These are phyloP conservation scores for Irena cyanogastra DNA, from an alignment of 2,113 vertebrate species.

Conservation along the genomic window DNA sequence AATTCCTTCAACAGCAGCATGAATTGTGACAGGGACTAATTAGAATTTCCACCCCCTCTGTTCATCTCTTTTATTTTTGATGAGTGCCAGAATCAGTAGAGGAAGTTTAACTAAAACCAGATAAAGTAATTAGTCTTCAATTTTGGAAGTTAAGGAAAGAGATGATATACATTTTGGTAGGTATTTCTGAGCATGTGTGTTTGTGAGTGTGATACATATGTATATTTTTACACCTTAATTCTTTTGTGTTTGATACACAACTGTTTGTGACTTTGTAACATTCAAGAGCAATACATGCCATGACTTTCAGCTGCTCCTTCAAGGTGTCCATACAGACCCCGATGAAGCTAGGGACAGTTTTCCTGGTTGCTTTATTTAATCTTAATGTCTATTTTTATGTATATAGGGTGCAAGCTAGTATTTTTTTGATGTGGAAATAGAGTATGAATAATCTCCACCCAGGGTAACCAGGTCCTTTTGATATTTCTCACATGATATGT, in stretches of 20 bases:
- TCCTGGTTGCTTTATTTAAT: neutral
- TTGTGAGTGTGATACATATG: neutral
- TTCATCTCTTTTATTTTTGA: constrained; percentile 63
- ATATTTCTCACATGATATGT: neutral
- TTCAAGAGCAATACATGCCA: neutral
- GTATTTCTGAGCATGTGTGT: neutral
- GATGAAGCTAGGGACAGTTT: neutral
- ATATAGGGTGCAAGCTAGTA: neutral
- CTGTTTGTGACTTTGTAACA: neutral
- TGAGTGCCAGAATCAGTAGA: constrained; percentile 52
- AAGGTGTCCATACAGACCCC: neutral
- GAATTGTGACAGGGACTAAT: constrained; percentile 76
- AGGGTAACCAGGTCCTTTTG: neutral
- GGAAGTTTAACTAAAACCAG: constrained; percentile 71
- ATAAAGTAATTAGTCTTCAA: constrained; percentile 56
- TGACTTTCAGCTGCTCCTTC: neutral
- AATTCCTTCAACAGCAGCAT: constrained; percentile 70
- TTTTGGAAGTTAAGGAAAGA: constrained; percentile 30
- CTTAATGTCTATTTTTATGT: neutral
- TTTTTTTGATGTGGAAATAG: neutral
- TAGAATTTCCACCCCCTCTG: constrained; percentile 72
- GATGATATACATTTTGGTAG: neutral
- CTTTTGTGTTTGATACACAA: neutral
- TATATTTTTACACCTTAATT: neutral
- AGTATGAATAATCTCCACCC: neutral